Base-by-base conservation (phyloP, 2,113 vertebrate species). In the Telmatochromis sp. region DNA sequence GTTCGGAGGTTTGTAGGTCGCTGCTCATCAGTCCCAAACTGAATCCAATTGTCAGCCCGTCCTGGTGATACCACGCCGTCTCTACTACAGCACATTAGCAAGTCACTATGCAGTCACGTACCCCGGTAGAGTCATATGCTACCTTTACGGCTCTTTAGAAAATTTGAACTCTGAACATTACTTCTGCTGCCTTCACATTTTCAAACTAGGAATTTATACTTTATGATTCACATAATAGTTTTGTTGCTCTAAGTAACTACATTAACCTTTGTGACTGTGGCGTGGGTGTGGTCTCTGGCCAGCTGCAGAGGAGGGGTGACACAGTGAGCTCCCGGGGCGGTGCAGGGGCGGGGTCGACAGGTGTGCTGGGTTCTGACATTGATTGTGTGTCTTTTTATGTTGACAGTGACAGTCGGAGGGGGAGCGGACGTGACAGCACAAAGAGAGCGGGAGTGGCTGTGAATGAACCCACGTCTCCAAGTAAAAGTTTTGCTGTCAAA, bases 141-240 rank as follows among this genome's bases (percentile, higher is more conserved):
- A 53, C 51, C 51, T 53, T 53, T n/a, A 53, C 1, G 5, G 51
- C 51, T 21, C 51, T 21, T 21, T 54, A 54, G 51, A 11, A 11
- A 21, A 54, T 54, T 54, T 21, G 9, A 21, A 0, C 51, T 53
- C 51, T 11, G n/a, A 54, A 54, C 51, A 51, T 19, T 47, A 17
- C 45, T 47, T 47, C 14, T 47, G 6, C 45, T 17, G 2, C 45
- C 45, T 47, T 17, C 45, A 47, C 1, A 51, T 9, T n/a, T 53
- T 1, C 9, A 53, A 0, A 53, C 5, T 0, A 53, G 19, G 19
- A 53, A 53, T 3, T 6, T 9, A 53, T n/a, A 2, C 19, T 10
- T 53, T n/a, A 53, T 53, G 9, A n/a, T 53, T 53, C 49, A 53
- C 19, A 53, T 53, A 10, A n/a, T 5, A n/a, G 49, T 9, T 51